Percentiles rank a stretch among this genome's conserved stretches.
These are phyloP conservation scores for Erebia epiphron DNA, from an alignment of 2,888 invertebrate species.

Conservation along the genomic window DNA sequence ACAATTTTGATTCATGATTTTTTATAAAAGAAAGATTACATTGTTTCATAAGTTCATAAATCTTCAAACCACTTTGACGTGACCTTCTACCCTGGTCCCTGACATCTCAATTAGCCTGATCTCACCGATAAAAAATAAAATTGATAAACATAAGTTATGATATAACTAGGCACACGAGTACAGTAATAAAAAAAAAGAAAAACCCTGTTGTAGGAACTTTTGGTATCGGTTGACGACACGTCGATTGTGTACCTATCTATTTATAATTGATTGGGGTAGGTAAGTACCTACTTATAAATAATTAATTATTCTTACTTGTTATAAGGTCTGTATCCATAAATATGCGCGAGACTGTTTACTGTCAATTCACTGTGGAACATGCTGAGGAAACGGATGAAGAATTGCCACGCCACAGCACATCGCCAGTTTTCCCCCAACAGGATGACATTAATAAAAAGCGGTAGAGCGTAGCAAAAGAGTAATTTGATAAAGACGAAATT, in stretches of 20 bases:
- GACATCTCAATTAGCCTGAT: no score
- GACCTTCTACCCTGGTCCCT: no score
- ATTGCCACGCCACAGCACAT: slow-evolving; percentile 87
- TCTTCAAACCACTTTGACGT: no score
- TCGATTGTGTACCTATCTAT: no score
- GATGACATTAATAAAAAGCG: slow-evolving; percentile 86
- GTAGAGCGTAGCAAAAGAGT: slow-evolving; percentile 88
- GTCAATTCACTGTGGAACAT: slow-evolving; percentile 93
- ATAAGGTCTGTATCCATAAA: slow-evolving; percentile 83
- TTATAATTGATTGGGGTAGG: no score
- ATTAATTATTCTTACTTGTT: slow-evolving; percentile 65
- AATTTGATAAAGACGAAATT: slow-evolving; percentile 87
- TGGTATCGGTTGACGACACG: no score
- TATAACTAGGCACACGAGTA: no score
- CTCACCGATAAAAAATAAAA: no score
- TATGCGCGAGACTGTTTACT: slow-evolving; percentile 93
- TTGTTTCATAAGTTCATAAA: neutral
- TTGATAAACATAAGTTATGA: no score
- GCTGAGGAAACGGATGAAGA: slow-evolving; percentile 88
- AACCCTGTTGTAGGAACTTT: no score
- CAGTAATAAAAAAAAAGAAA: no score
- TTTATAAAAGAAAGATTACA: no score
- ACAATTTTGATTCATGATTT: slow-evolving; percentile 36
- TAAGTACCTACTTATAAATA: neutral
- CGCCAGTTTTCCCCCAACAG: slow-evolving; percentile 88